A percentile compares a stretch with the other conserved stretches of the same genome.
phyloP scores from a whole-genome alignment of 2,113 vertebrate species.

The Phoenicopterus ruber region DNA sequence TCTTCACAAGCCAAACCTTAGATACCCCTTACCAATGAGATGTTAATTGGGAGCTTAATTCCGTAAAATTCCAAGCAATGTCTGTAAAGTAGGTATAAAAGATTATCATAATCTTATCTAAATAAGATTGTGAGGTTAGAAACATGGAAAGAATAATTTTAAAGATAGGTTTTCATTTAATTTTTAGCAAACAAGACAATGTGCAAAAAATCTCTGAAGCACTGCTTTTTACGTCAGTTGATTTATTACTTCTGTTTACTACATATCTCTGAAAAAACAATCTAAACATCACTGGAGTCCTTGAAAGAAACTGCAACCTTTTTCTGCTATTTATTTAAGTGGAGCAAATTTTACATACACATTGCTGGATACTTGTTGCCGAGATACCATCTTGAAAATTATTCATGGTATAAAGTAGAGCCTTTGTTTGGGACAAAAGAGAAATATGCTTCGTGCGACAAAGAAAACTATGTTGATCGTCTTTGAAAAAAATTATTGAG shows the following conservation, averaged over 20 bases:
- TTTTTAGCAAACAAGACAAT: not conserved
- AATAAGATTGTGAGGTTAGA: not conserved
- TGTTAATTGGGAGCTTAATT: not conserved
- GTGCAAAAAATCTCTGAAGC: not conserved
- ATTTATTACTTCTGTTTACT: not conserved
- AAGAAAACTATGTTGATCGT: not conserved
- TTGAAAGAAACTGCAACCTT: not conserved
- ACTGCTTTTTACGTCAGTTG: not conserved
- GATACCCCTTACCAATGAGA: not conserved
- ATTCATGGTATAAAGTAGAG: not conserved
- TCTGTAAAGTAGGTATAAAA: not conserved
- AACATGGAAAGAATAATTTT: not conserved
- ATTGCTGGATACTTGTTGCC: constrained; percentile 32
- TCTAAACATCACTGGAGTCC: not conserved
- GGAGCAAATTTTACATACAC: not conserved
- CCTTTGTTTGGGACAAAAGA: not conserved
- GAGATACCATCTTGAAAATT: constrained; percentile 31
- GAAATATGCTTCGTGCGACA: not conserved
- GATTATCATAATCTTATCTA: not conserved
- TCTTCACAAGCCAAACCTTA: not conserved
- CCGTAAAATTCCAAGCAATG: not conserved
- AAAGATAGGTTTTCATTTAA: not conserved
- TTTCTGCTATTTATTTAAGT: not conserved
- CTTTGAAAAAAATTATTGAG: not conserved
- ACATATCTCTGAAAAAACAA: not conserved